Base-by-base conservation (phyloP, 2,888 invertebrate genomes). In the Strigamia transsilvanica region DNA sequence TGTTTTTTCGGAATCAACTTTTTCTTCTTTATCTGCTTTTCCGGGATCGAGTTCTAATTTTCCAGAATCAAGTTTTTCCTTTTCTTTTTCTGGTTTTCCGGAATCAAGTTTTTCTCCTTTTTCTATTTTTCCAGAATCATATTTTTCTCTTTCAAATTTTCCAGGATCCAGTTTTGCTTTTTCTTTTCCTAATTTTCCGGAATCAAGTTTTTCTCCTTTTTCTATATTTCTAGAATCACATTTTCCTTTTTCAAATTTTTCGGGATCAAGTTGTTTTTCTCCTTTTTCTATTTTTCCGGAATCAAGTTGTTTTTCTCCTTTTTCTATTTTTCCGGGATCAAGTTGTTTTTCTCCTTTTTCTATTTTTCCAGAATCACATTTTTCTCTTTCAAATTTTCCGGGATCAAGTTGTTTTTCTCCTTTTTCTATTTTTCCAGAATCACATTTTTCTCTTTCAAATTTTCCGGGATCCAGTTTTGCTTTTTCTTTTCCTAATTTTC, bases 21-120 rank as follows among this genome's bases (percentile, higher is more conserved):
- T 77, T 12, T 27, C 27, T 81, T 80, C 73, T 13, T 84, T 66
- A 13, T 23, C 77, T 56, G 73, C 83, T 83, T 85, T 82, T 83
- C 84, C 83, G 84, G 84, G 27, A 27, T 27, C 83, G 83, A 82
- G 15, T 84, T 82, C 84, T 27, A 27, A 1, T 82, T 83, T 83
- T 83, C 85, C 23, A 84, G 79, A 15, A 84, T 84, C 32, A 84
- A 1, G 79, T 80, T 46, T 82, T 79, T 21, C 83, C 80, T 80
- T 84, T 82, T 32, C 84, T 81, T 80, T 79, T 51, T 80, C 84
- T 83, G 18, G 23, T 51, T 83, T 83, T 80, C 83, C 80, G 34
- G 81, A 82, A 32, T 84, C 83, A 9, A 84, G 84, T 66, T 85
- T 82, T 38, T 80, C 66, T n/a, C 84, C 83, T 41, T 83, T 82